Evolutionary conservation across 2,888 invertebrate genomes (phyloP).

Genomic region (Lasioglossum calceatum): DNA sequence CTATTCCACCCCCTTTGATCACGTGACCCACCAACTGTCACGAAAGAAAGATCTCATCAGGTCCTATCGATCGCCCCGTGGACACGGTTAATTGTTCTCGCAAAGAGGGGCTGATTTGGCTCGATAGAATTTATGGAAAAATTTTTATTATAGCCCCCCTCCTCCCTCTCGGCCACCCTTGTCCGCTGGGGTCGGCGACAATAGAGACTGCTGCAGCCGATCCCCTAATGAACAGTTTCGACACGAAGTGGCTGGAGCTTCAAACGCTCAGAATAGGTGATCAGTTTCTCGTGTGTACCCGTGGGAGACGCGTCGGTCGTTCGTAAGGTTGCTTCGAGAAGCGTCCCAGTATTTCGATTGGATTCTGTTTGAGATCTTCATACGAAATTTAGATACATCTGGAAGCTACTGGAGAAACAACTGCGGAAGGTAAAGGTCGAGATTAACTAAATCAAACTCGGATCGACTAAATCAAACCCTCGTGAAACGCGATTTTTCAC

Average conservation of each 20-base stretch:
- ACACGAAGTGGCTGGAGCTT: background rate
- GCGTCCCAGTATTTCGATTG: background rate
- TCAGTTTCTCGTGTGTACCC: background rate
- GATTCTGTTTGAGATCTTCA: background rate
- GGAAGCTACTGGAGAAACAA: background rate
- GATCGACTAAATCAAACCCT: background rate
- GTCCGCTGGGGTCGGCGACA: background rate
- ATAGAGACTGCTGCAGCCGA: background rate
- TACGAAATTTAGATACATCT: background rate
- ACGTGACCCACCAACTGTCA: constrained; percentile 90
- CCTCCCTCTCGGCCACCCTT: background rate
- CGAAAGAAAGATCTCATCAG: constrained; percentile 3
- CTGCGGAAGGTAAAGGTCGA: background rate
- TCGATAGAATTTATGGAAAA: constrained; percentile 12
- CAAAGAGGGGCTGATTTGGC: background rate
- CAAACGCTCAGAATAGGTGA: background rate
- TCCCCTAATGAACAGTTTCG: constrained; percentile 5
- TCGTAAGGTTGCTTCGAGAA: background rate
- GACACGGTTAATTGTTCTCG: constrained; percentile 1
- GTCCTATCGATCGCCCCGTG: background rate
- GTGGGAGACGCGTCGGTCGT: background rate
- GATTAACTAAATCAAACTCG: background rate
- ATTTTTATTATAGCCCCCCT: background rate
- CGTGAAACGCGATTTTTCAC: background rate
- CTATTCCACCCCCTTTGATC: constrained; percentile 90